Evolutionary conservation across 2,888 invertebrate genomes (phyloP).

Genomic region (Aphrophora alni): DNA sequence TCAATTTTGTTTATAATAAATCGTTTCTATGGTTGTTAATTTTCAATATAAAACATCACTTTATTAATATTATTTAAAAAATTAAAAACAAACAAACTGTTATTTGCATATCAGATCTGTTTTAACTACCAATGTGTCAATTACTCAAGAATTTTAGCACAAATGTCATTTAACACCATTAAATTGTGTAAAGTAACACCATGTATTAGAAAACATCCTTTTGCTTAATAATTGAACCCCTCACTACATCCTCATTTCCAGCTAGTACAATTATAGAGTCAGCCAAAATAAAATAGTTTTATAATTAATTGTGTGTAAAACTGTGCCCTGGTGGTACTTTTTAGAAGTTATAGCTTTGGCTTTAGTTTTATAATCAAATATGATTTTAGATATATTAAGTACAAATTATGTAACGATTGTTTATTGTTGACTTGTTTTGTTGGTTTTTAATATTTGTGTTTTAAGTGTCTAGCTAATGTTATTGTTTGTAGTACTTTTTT

Average conservation of each 20-base stretch:
- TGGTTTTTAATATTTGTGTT: constrained; percentile 9
- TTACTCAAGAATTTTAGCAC: not conserved
- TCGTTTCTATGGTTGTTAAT: no score
- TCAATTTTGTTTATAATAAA: no score
- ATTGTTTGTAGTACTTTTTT: not conserved
- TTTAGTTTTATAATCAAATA: constrained; percentile 6
- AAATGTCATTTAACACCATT: not conserved
- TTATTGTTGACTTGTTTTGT: not conserved
- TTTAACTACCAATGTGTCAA: not conserved
- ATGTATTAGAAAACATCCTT: not conserved
- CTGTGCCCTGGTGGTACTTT: not conserved
- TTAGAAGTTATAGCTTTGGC: not conserved
- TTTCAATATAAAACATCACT: no score
- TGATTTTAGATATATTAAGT: constrained; percentile 2
- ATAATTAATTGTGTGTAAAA: not conserved
- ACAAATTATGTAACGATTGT: not conserved
- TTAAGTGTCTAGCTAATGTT: constrained; percentile 4
- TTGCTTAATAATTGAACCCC: not conserved
- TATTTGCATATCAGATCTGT: not conserved
- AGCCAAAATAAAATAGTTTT: not conserved
- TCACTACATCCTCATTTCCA: not conserved
- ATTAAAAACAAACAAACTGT: no score
- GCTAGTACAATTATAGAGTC: not conserved
- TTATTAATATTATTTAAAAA: no score
- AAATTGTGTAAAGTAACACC: not conserved